These are phyloP conservation scores for Drosophila mojavensis DNA, from an alignment of 1,140 invertebrate species.

Conservation along the genomic window DNA sequence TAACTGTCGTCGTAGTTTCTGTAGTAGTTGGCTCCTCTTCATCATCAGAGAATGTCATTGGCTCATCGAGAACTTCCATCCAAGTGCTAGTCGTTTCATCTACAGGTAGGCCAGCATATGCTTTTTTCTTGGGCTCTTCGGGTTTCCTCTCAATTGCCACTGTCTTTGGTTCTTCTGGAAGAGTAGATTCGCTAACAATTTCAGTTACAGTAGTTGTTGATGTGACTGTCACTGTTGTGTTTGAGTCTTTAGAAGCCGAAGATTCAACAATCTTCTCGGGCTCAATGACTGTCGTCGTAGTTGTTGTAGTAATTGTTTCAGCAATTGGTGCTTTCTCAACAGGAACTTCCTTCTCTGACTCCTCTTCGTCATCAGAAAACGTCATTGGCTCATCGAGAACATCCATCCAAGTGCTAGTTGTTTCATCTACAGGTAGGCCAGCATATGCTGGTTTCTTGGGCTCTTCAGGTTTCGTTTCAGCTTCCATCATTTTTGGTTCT, in stretches of 20 bases:
- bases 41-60: conserved; percentile 77
- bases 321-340: not conserved
- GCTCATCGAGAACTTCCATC: conserved; percentile 85
- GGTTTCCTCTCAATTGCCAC: conserved; percentile 25
- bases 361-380: conserved; percentile 84
- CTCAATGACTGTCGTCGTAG: not conserved
- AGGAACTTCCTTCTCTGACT: not conserved
- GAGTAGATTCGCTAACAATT: not conserved
- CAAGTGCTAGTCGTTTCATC: conserved; percentile 61
- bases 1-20: not conserved
- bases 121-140: conserved; percentile 41
- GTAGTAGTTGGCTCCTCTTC: conserved; percentile 7
- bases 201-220: conserved; percentile 21
- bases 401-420: not conserved
- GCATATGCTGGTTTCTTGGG: conserved; percentile 58
- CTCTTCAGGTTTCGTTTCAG: conserved; percentile 22
- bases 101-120: conserved; percentile 77
- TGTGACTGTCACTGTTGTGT: conserved; percentile 14
- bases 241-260: not conserved
- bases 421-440: not conserved
- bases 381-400: conserved; percentile 78
- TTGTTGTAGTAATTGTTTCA: not conserved
- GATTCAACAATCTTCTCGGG: not conserved
- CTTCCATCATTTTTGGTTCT: conserved; percentile 13
- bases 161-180: conserved; percentile 15